Base-by-base conservation (phyloP, 2,888 invertebrate species). In the Abrostola tripartita region DNA sequence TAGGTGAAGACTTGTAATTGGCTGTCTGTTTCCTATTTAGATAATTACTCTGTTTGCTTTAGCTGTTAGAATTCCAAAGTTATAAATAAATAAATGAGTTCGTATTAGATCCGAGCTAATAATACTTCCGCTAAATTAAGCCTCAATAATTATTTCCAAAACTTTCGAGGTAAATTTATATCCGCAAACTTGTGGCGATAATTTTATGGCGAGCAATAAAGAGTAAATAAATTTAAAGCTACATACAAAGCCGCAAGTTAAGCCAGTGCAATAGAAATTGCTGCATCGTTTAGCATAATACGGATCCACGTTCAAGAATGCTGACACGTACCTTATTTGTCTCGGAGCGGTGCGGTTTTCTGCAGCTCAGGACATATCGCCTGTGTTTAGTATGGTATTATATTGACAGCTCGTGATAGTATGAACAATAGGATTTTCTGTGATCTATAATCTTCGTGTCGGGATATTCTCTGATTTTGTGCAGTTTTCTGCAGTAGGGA, bases 201-300 rank as follows among this genome's bases (percentile, higher is more conserved):
- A 5, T 24, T 8, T 14, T 44, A 24, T 24, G 4, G 24, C 24
- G 4, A 24, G 24, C 24, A 24, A 24, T 24, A 24, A 24, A 24
- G 4, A 24, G 24, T 24, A 10, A 50, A 50, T 50, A 50, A 36
- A 36, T 50, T 50, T 50, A 35, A 36, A 50, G 11, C 11, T 50
- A 36, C 24, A 36, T 24, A 50, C 50, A 50, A 36, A 49, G 11
- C 10, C 6, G 6, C 35, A 11, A 10, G 40, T 14, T 52, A 52
- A 42, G 41, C 42, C 56, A 53, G 57, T 65, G 56, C 61, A 54
- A 60, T 52, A 53, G 53, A 37, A 58, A 59, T 24, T 14, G 9
- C 24, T 24, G 60, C 56, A 64, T 14, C 50, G 61, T 56, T 68
- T 59, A 63, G n/a, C 64, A 76, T 63, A 67, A 65, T 67, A 62